Conservation (phyloP, 1,140 invertebrate species). For the Saccostrea echinata region DNA sequence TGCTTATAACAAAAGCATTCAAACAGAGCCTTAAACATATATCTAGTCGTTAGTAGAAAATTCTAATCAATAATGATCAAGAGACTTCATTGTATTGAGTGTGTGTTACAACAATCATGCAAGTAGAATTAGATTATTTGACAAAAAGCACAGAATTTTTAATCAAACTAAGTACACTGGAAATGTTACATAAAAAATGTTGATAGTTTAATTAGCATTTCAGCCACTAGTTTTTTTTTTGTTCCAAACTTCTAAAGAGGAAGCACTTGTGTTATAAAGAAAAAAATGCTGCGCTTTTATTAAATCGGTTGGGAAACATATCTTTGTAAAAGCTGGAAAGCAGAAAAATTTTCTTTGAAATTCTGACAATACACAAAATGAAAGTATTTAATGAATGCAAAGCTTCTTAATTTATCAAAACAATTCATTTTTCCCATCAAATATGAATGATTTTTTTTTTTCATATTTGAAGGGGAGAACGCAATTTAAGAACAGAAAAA, state of each 20-base stretch:
- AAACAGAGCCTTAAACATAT: slow-evolving; percentile 29
- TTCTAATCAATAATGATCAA: slow-evolving; percentile 34
- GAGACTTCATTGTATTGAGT: slow-evolving; percentile 24
- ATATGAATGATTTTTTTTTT: slow-evolving; percentile 11
- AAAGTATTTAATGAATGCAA: slow-evolving; percentile 39
- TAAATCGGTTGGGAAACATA: slow-evolving; percentile 29
- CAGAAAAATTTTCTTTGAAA: slow-evolving; percentile 33
- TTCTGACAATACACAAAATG: slow-evolving; percentile 39
- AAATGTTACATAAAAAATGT: slow-evolving; percentile 32
- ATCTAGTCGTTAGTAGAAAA: slow-evolving; percentile 29
- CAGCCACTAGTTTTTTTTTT: slow-evolving; percentile 25
- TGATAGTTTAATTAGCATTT: slow-evolving; percentile 12
- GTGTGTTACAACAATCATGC: slow-evolving; percentile 36
- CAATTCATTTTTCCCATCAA: slow-evolving; percentile 34
- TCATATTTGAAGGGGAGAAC: slow-evolving; percentile 25
- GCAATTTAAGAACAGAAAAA: slow-evolving; percentile 37
- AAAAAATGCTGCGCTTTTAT: slow-evolving; percentile 32
- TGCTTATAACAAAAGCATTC: background rate
- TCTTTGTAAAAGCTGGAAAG: slow-evolving; percentile 18
- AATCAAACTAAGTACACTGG: slow-evolving; percentile 38
- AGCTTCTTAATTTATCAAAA: slow-evolving; percentile 15
- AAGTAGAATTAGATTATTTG: slow-evolving; percentile 24
- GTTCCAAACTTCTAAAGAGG: background rate
- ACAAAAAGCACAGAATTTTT: slow-evolving; percentile 39
- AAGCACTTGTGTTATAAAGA: slow-evolving; percentile 15